phyloP scores from a whole-genome alignment of 1,140 invertebrate genomes.

The Cotesia glomerata region DNA sequence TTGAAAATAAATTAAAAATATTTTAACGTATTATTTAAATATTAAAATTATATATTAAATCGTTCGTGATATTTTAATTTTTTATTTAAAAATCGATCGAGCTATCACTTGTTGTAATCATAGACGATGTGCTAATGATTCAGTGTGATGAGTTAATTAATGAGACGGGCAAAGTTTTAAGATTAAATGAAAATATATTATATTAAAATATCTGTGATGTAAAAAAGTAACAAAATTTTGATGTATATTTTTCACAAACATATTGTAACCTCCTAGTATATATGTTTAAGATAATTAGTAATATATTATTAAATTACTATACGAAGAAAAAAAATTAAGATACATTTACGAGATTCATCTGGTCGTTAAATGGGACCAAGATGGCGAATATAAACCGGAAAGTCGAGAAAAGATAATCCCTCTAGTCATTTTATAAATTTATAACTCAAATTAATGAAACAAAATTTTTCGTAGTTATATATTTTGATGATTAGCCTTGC shows the following conservation, averaged over 20 bases:
- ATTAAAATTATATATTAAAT: too few relatives aligned
- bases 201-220: slow-evolving; percentile 66
- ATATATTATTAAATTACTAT: slow-evolving; percentile 57
- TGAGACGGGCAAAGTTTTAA: slow-evolving; percentile 58
- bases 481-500: too few relatives aligned
- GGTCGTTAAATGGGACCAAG: slow-evolving; percentile 58
- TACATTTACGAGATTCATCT: slow-evolving; percentile 49
- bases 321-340: slow-evolving; percentile 34
- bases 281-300: slow-evolving; percentile 60
- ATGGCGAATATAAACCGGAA: slow-evolving; percentile 55
- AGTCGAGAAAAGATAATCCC: slow-evolving; percentile 50
- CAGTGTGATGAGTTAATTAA: slow-evolving; percentile 46
- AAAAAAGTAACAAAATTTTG: slow-evolving; percentile 65
- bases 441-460: not conserved
- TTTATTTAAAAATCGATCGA: slow-evolving; percentile 12
- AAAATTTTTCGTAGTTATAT: not conserved
- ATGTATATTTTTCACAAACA: slow-evolving; percentile 65
- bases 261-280: slow-evolving; percentile 63
- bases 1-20: too few relatives aligned
- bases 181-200: slow-evolving; percentile 61
- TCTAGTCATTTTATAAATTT: slow-evolving; percentile 37
- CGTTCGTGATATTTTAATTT: too few relatives aligned
- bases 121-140: slow-evolving; percentile 32
- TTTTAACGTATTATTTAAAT: too few relatives aligned
- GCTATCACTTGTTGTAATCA: slow-evolving; percentile 40